phyloP scores from a whole-genome alignment of 1,140 invertebrate genomes.

The Cyclina sinensis region DNA sequence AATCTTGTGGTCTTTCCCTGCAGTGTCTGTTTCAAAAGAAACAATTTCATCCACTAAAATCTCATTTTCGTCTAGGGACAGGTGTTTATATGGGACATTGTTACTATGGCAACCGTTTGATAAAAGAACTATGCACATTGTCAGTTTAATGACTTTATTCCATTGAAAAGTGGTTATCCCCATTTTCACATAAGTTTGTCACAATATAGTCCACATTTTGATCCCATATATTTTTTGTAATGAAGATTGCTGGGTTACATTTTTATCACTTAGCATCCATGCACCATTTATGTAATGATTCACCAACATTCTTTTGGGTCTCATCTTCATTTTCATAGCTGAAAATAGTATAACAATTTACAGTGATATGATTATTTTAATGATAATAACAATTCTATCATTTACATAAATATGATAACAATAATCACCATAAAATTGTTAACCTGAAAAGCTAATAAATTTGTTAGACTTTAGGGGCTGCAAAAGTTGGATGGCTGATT shows the following conservation, averaged over 20 bases:
- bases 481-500: too few species aligned
- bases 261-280: neutral
- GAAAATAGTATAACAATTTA: slow-evolving; percentile 11
- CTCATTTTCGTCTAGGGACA: slow-evolving; percentile 13
- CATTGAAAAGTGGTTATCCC: slow-evolving; percentile 5
- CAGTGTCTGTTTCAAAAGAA: slow-evolving; percentile 26
- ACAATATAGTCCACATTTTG: neutral
- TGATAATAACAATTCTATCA: too few species aligned
- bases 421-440: too few species aligned
- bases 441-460: too few species aligned
- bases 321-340: neutral
- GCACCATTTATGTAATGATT: neutral
- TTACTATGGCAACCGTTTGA: slow-evolving; percentile 53
- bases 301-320: neutral
- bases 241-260: neutral
- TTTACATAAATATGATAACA: too few species aligned
- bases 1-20: neutral
- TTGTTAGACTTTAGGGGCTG: too few species aligned
- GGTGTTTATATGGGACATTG: slow-evolving; percentile 46
- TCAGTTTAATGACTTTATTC: slow-evolving; percentile 12
- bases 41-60: slow-evolving; percentile 60
- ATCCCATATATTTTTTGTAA: neutral
- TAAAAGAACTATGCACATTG: slow-evolving; percentile 23
- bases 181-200: neutral
- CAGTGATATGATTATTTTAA: neutral